Evolutionary conservation across 2,113 vertebrate genomes (phyloP).

Genomic region (Climacteris rufus): DNA sequence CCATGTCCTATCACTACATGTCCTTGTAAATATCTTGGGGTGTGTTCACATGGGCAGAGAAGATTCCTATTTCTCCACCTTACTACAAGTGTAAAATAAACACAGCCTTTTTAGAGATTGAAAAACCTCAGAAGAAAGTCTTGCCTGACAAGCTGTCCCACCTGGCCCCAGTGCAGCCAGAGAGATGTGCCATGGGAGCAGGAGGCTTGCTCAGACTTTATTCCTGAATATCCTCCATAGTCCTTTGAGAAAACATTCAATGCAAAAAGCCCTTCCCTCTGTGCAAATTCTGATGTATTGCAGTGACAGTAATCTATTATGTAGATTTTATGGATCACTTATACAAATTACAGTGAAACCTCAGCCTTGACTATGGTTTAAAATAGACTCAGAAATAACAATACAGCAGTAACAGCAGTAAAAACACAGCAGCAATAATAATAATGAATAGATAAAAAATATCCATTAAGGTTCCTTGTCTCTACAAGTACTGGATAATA

Average conservation of each 20-base stretch:
- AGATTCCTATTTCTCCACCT: neutral
- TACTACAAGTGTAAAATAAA: neutral
- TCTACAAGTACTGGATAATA: neutral
- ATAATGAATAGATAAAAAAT: neutral
- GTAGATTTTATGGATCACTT: constrained; percentile 19
- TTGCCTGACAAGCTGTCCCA: neutral
- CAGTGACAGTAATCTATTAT: neutral
- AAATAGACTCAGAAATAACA: constrained; percentile 24
- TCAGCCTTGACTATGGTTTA: neutral
- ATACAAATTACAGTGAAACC: neutral
- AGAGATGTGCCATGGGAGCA: neutral
- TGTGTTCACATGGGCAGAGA: neutral
- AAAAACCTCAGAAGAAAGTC: neutral
- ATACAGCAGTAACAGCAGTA: neutral
- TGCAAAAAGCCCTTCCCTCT: neutral
- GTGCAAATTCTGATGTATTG: neutral
- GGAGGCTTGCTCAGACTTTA: neutral
- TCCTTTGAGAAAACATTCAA: neutral
- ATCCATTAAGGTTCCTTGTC: neutral
- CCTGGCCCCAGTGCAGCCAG: neutral
- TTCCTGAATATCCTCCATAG: neutral
- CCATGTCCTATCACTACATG: neutral
- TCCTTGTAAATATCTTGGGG: neutral
- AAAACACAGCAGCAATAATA: neutral
- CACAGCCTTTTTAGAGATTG: neutral